Evolutionary conservation across 1,140 invertebrate species (phyloP), one percentile per base, ranked within the genome.

Genomic region (Conus ventricosus): DNA sequence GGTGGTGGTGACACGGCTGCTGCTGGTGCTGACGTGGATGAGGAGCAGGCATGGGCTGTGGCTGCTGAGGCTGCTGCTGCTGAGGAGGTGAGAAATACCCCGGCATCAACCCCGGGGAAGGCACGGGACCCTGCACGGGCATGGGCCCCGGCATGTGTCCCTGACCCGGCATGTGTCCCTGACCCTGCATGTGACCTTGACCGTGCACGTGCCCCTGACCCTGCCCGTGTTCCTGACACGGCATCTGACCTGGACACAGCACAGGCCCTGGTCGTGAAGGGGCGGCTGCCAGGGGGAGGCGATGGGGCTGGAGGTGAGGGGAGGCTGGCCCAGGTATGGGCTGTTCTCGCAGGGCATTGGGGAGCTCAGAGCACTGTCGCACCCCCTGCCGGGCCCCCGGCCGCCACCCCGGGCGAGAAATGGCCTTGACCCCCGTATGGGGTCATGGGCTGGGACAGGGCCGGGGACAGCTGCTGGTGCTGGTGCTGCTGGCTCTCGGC

Each of bases 261-360:
- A 23, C 23, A n/a, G 23, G 67, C 11, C 13, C 20, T 71, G 67
- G 11, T 63, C 11, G 11, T 63, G 60, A 11, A 13, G 60, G 17
- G 15, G 67, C 20, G 15, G 67, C 13, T 23, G 71, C 85, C 85
- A 87, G n/a, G 71, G 71, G 17, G 85, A 54, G 57, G 57, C 8
- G 63, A 87, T 88, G 20, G 90, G 90, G 57, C 88, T 86, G 53
- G 90, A 81, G 54, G 94, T 89, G 94, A 87, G 91, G 87, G 23
- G 91, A 57, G 92, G 93, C 87, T 93, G 93, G 27, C 89, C 13
- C 13, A 20, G 92, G 75, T 92, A 87, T 51, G 51, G 89, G 89
- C 53, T 87, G 92, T 27, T 93, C 90, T 57, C 87, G 4, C 67
- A 71, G 76, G 78, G 87, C 84, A 53, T 90, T 81, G 90, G 91